These are phyloP conservation scores for Hylaeus anthracinus DNA, from an alignment of 1,140 invertebrate genomes.

Conservation along the genomic window DNA sequence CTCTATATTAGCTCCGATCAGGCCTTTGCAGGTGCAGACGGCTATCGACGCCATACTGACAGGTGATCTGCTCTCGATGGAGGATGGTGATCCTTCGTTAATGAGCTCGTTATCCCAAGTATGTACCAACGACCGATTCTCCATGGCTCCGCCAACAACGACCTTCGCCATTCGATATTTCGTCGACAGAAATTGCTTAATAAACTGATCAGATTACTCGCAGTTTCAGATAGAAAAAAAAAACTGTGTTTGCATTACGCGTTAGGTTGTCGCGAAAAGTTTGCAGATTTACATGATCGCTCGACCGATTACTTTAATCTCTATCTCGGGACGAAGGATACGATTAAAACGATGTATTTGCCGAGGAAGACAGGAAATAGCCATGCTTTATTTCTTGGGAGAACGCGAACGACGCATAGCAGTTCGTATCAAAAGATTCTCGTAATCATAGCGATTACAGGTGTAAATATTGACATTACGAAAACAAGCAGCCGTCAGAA, in stretches of 20 bases:
- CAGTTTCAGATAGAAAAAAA: neutral
- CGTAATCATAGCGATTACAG: neutral
- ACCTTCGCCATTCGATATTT: neutral
- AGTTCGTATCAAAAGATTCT: too few relatives aligned
- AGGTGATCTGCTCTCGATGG: constrained; percentile 60
- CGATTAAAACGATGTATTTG: neutral
- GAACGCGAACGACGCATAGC: neutral
- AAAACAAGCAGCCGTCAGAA: neutral
- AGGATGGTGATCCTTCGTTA: constrained; percentile 54
- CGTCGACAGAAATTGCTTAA: constrained; percentile 19
- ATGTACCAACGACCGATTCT: constrained; percentile 18
- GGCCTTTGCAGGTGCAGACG: constrained; percentile 53
- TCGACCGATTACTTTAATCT: constrained; percentile 1
- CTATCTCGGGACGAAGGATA: neutral
- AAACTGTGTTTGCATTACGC: neutral
- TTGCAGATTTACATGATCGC: constrained; percentile 15
- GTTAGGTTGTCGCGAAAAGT: neutral
- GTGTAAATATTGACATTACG: too few relatives aligned
- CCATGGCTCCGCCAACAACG: constrained; percentile 13
- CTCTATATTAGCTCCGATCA: constrained; percentile 37
- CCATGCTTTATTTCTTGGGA: neutral
- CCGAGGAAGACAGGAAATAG: neutral
- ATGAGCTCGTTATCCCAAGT: constrained; percentile 60
- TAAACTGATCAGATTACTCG: constrained; percentile 4
- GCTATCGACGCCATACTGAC: constrained; percentile 57